Evolutionary conservation across 2,797 vertebrate species (phyloP).

Genomic region (Pteropus rufus): DNA sequence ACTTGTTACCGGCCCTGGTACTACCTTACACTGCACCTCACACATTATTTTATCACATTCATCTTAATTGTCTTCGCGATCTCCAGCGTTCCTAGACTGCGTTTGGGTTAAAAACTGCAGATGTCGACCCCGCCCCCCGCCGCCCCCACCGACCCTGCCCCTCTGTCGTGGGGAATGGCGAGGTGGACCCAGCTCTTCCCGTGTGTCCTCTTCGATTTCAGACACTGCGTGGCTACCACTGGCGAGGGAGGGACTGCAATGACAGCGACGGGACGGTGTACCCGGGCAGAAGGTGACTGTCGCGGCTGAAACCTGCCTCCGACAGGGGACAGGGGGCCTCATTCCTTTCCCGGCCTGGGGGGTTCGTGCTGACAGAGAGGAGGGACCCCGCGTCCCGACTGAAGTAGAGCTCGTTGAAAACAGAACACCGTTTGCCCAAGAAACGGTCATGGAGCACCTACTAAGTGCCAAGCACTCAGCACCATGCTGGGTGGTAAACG

Average conservation of each 20-base stretch:
- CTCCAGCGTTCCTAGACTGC: neutral
- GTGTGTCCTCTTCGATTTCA: slow-evolving; percentile 69
- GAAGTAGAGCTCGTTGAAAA: neutral
- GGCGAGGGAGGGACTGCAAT: slow-evolving; percentile 85
- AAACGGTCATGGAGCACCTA: neutral
- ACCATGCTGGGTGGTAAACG: neutral
- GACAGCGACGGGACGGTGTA: slow-evolving; percentile 74
- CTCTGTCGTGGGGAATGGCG: rapidly evolving
- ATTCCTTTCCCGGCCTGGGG: neutral
- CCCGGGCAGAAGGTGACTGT: slow-evolving; percentile 83
- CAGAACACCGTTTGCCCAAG: neutral
- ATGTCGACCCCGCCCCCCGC: too few species aligned
- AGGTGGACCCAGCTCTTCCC: neutral
- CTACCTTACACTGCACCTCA: neutral
- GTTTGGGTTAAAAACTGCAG: neutral
- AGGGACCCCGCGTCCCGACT: rapidly evolving
- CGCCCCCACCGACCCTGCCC: neutral
- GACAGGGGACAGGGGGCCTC: neutral
- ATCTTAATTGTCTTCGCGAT: neutral
- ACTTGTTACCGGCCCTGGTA: neutral
- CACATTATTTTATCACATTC: neutral
- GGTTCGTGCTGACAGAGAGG: neutral
- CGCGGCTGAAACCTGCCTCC: neutral
- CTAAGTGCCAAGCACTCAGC: neutral
- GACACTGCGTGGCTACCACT: slow-evolving; percentile 84